Evolutionary conservation across 1,140 invertebrate species (phyloP), one percentile per base, ranked within the genome.

Genomic region (Pseudomyrmex sp.): DNA sequence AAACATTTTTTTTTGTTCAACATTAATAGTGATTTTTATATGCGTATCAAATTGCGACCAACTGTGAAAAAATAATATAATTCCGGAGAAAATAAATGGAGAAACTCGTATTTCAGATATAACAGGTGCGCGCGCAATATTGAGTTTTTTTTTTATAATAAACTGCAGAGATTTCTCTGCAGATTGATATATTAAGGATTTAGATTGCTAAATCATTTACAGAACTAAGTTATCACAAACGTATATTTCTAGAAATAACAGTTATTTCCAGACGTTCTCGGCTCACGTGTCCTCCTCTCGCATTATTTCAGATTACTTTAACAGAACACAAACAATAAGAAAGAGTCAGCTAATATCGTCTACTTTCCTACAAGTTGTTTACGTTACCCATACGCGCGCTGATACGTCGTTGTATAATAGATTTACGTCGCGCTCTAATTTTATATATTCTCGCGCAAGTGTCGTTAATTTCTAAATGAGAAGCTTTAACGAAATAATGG

Each of bases 401-500:
- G 10, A 23, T 66, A 26, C 2, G 15, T 26, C 15, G 20, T 12
- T 46, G 58, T 35, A 35, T 35, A 68, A 68, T 72, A 70, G 23
- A 79, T 70, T 52, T 58, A 58, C n/a, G n/a, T 69, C 10, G 48
- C 26, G 13, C 35, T 20, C 54, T 61, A 73, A 80, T 80, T 46
- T 72, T 72, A 35, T 26, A 59, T 46, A 58, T 15, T 44, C 44
- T 48, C 9, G 56, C 46, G 58, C 20, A 56, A 58, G 23, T 35
- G 35, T 52, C 70, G 35, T 46, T 70, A 80, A 72, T 80, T 80
- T 59, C 52, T 56, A 82, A 75, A 46, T 35, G 50, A 50, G 15
- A 44, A 56, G n/a, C 20, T 62, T 8, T 18, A 50, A 75, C 20
- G 13, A 75, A 75, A 75, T 75, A 82, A 54, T 20, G 48, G 8